A percentile compares a stretch with the other conserved stretches of the same genome.
Evolutionary conservation across 2,113 vertebrate genomes (phyloP).

Genomic region (Triplophysa dalaica): DNA sequence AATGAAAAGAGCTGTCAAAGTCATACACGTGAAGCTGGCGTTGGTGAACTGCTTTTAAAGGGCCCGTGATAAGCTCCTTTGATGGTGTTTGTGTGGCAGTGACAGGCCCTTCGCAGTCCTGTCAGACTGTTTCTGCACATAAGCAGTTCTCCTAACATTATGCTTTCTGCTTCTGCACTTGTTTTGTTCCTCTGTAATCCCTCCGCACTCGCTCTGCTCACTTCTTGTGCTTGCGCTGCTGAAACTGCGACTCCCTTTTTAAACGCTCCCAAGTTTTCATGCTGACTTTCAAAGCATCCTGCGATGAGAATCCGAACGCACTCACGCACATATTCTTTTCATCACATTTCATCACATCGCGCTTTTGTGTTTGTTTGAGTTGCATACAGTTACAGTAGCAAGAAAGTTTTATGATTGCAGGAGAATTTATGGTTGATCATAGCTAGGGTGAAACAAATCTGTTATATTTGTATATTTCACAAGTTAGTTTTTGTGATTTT

Average conservation of each 20-base stretch:
- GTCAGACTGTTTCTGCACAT: conserved; percentile 58
- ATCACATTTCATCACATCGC: not conserved
- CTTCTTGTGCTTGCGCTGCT: conserved; percentile 39
- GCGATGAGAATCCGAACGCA: conserved; percentile 31
- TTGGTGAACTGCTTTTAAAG: conserved; percentile 58
- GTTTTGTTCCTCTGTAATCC: conserved; percentile 42
- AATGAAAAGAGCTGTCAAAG: conserved; percentile 22
- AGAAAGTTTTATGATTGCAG: not conserved
- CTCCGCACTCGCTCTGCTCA: conserved; percentile 38
- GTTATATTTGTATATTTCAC: not conserved
- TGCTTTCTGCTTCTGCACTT: conserved; percentile 43
- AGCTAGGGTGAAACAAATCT: not conserved
- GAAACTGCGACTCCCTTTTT: conserved; percentile 50
- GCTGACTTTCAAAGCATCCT: conserved; percentile 45
- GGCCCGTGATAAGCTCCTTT: conserved; percentile 64
- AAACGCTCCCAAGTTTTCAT: conserved; percentile 39
- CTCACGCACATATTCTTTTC: conserved; percentile 12
- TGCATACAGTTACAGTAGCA: conserved; percentile 23
- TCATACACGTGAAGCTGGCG: conserved; percentile 42
- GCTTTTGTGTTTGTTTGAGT: conserved; percentile 16
- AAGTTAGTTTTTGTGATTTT: conserved; percentile 9
- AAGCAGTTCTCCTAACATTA: conserved; percentile 66
- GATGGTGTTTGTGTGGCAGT: conserved; percentile 63
- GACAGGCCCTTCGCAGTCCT: conserved; percentile 63
- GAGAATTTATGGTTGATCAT: conserved; percentile 12